These are phyloP conservation scores for Cinclus mexicanus DNA, from an alignment of 2,113 vertebrate genomes.

Conservation along the genomic window DNA sequence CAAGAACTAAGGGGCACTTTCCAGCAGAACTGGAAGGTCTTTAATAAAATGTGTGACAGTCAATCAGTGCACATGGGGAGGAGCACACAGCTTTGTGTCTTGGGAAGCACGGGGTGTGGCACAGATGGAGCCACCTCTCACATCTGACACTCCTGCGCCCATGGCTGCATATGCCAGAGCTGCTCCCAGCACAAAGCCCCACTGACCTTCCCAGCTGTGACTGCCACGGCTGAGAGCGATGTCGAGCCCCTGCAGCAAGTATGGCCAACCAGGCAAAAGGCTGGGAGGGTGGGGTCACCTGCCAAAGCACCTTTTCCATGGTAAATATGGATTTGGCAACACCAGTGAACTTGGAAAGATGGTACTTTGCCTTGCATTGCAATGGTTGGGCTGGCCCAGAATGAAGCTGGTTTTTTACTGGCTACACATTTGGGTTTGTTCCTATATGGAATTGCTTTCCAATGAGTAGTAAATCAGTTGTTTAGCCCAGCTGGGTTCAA, in stretches of 20 bases:
- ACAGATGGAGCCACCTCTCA: not conserved
- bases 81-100: not conserved
- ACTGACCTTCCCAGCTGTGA: rapidly evolving
- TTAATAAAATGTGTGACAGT: not conserved
- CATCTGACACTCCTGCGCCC: not conserved
- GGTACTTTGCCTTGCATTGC: not conserved
- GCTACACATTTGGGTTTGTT: not conserved
- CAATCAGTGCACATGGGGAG: rapidly evolving
- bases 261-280: not conserved
- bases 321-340: not conserved
- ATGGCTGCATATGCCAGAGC: rapidly evolving
- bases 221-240: rapidly evolving
- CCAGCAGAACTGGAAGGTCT: not conserved
- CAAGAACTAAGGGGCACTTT: not conserved
- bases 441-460: not conserved
- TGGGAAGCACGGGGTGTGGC: not conserved
- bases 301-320: not conserved
- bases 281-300: rapidly evolving
- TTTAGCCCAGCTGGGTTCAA: not conserved
- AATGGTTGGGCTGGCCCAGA: not conserved
- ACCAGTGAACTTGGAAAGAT: not conserved
- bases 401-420: not conserved
- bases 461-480: not conserved
- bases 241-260: rapidly evolving
- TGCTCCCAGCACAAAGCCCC: not conserved